These are phyloP conservation scores for Cephus nigrinus DNA, from an alignment of 2,888 invertebrate species.

Conservation along the genomic window DNA sequence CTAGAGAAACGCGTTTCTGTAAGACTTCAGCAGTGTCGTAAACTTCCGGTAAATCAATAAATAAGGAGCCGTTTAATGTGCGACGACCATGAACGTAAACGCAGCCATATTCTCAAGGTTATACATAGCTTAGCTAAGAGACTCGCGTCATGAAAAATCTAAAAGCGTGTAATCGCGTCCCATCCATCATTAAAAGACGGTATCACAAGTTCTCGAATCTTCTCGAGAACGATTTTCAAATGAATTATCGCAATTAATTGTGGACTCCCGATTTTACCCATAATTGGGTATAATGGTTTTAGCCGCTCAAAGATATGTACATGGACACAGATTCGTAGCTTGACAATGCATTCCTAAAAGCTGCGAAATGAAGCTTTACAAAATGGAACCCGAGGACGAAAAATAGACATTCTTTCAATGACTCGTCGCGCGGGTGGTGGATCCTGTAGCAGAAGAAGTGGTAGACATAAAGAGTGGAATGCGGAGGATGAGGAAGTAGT, in stretches of 20 bases:
- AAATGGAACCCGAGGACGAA: not conserved
- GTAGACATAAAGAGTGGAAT: not conserved
- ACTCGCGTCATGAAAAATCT: not conserved
- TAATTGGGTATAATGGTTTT: not conserved
- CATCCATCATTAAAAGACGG: not conserved
- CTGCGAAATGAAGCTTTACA: not conserved
- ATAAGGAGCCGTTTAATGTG: not conserved
- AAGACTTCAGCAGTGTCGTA: conserved; percentile 30
- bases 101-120: not conserved
- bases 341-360: not conserved
- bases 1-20: conserved; percentile 32
- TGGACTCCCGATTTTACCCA: not conserved
- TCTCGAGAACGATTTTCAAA: not conserved
- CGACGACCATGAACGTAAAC: not conserved
- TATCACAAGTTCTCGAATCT: not conserved
- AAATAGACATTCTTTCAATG: not conserved
- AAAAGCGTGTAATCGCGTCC: not conserved
- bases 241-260: not conserved
- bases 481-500: not conserved
- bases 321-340: not conserved
- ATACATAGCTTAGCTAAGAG: not conserved
- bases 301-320: not conserved
- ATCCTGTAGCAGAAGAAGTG: not conserved
- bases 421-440: not conserved
- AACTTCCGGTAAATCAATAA: not conserved